Evolutionary conservation across 1,140 invertebrate genomes (phyloP).

Genomic region (Marisa cornuarietis): DNA sequence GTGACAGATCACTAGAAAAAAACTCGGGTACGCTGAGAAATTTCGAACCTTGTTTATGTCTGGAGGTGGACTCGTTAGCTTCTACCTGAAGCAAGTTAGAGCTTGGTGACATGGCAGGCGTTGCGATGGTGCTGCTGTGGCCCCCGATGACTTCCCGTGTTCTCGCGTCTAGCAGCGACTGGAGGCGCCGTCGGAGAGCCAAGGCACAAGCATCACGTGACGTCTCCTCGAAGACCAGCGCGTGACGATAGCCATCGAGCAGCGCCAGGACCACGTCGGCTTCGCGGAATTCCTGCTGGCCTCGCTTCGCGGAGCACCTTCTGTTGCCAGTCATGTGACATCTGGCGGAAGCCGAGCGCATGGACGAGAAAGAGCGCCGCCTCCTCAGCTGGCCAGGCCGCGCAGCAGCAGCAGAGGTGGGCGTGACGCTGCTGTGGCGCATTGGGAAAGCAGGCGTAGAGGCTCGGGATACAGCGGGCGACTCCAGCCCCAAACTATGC

Average conservation of each 20-base stretch:
- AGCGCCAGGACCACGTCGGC: conserved; percentile 11
- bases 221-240: conserved; percentile 17
- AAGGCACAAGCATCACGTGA: not conserved
- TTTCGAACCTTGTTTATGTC: not conserved
- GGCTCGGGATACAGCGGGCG: not conserved
- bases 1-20: not conserved
- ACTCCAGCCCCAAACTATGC: conserved; percentile 4
- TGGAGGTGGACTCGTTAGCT: not conserved
- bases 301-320: not conserved
- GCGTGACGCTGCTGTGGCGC: not conserved
- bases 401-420: too few species aligned
- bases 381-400: too few species aligned
- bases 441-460: not conserved
- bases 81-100: not conserved
- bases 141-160: not conserved
- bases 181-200: not conserved
- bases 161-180: not conserved
- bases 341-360: too few species aligned
- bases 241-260: conserved; percentile 20
- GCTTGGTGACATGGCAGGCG: not conserved
- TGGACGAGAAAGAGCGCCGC: too few species aligned
- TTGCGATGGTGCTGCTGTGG: too few species aligned
- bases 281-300: not conserved
- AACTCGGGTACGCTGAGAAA: not conserved
- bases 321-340: too few species aligned